Conservation (phyloP, 1,140 invertebrate genomes). For the Cherax destructor region DNA sequence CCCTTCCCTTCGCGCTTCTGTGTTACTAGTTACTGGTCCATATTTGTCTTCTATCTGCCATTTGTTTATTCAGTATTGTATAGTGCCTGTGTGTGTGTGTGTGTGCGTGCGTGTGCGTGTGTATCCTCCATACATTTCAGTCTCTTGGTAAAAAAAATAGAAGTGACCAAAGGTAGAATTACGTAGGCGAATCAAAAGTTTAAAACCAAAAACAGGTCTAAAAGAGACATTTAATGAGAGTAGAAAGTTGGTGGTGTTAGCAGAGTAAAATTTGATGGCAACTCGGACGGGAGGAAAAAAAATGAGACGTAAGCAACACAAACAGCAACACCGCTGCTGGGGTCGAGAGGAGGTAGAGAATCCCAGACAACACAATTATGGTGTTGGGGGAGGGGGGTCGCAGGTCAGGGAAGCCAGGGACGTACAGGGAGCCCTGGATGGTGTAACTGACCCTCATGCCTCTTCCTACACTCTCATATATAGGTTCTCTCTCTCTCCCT, state of each 20-base stretch:
- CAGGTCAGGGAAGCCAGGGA: conserved; percentile 41
- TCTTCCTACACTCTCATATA: conserved; percentile 6
- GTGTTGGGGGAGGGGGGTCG: not conserved
- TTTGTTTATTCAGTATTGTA: no score
- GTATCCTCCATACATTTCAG: no score
- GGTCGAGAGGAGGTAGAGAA: conserved; percentile 12
- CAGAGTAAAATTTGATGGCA: not conserved
- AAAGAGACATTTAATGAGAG: not conserved
- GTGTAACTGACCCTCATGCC: not conserved
- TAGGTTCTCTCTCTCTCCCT: not conserved
- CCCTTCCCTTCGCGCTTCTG: no score
- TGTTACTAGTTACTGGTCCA: no score
- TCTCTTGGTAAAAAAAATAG: no score
- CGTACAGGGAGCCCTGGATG: not conserved
- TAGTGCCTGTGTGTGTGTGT: no score
- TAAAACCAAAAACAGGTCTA: not conserved
- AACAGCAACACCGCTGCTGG: not conserved
- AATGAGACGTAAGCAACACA: not conserved
- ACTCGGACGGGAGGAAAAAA: not conserved
- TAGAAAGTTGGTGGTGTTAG: not conserved
- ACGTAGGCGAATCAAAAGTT: not conserved
- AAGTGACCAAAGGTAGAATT: not conserved
- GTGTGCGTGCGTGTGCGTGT: no score
- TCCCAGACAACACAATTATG: conserved; percentile 50
- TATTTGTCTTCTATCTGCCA: no score